Conservation (phyloP, 2,888 invertebrate genomes). For the Cybosia mesomella region DNA sequence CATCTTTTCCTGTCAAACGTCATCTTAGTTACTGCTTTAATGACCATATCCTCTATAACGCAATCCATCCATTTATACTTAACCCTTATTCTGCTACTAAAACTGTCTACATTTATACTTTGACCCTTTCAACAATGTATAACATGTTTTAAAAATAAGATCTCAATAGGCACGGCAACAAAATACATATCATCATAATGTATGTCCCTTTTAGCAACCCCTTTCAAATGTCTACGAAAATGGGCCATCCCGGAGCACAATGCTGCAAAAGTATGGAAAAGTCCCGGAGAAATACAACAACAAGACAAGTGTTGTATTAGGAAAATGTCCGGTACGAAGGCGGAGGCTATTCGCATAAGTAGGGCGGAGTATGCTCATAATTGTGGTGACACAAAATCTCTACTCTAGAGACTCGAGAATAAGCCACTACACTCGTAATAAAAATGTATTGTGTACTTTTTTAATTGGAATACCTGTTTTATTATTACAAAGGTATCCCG, state of each 20-base stretch:
- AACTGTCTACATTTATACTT: not conserved
- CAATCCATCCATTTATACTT: not conserved
- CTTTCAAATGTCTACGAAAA: conserved; percentile 62
- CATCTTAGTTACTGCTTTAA: not conserved
- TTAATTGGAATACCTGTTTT: conserved; percentile 7
- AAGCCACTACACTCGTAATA: conserved; percentile 31
- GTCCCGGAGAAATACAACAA: conserved; percentile 54
- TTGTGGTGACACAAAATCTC: conserved; percentile 47
- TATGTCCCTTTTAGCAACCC: conserved; percentile 55
- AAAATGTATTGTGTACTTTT: conserved; percentile 28
- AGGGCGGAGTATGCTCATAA: conserved; percentile 49
- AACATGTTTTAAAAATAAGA: not conserved
- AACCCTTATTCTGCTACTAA: not conserved
- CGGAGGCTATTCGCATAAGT: conserved; percentile 56
- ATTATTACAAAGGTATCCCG: not conserved
- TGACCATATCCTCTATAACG: not conserved
- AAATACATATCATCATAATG: conserved; percentile 47
- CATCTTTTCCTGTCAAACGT: too few relatives aligned
- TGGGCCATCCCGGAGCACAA: conserved; percentile 59
- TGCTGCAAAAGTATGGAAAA: conserved; percentile 57
- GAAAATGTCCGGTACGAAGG: conserved; percentile 60
- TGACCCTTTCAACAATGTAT: not conserved
- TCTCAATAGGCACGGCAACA: conserved; percentile 18
- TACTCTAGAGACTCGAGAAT: conserved; percentile 37
- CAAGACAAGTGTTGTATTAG: conserved; percentile 60